These are phyloP conservation scores for Drosophila pseudotakahashii DNA, from an alignment of 2,888 invertebrate species.

Conservation along the genomic window DNA sequence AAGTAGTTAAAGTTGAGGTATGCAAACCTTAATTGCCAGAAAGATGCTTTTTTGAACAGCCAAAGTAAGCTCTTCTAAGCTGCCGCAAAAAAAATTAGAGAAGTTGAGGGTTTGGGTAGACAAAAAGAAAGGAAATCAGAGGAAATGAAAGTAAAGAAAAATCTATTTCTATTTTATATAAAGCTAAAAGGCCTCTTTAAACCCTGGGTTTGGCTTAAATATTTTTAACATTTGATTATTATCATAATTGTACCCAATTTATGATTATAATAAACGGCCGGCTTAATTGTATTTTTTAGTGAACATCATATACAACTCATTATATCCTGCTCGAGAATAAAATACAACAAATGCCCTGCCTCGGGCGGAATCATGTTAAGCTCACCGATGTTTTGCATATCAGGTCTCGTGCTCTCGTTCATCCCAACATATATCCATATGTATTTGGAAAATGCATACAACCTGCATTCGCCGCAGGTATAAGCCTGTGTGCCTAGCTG, in stretches of 20 bases:
- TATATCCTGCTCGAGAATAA: constrained; percentile 1
- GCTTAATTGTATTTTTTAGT: not conserved
- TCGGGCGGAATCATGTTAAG: constrained; percentile 13
- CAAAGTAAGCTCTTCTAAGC: not conserved
- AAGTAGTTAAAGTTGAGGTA: constrained; percentile 19
- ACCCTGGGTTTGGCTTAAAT: no score
- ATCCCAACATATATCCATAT: not conserved
- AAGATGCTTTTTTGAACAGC: constrained; percentile 4
- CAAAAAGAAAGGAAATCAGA: not conserved
- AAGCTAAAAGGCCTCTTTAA: no score
- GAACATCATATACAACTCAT: constrained; percentile 10
- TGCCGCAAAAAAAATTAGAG: not conserved
- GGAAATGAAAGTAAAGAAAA: not conserved
- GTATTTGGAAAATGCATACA: constrained; percentile 22
- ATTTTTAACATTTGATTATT: no score
- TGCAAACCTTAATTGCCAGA: constrained; percentile 19
- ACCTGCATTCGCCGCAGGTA: constrained; percentile 25
- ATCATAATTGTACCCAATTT: no score
- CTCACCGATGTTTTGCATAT: constrained; percentile 25
- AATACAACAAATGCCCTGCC: constrained; percentile 8
- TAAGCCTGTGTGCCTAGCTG: not conserved
- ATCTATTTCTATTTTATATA: no score
- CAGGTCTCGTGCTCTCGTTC: constrained; percentile 10
- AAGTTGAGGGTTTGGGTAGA: not conserved
- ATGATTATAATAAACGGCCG: not conserved